These are phyloP conservation scores for Parnassius smintheus DNA, from an alignment of 2,888 invertebrate species.

Conservation along the genomic window DNA sequence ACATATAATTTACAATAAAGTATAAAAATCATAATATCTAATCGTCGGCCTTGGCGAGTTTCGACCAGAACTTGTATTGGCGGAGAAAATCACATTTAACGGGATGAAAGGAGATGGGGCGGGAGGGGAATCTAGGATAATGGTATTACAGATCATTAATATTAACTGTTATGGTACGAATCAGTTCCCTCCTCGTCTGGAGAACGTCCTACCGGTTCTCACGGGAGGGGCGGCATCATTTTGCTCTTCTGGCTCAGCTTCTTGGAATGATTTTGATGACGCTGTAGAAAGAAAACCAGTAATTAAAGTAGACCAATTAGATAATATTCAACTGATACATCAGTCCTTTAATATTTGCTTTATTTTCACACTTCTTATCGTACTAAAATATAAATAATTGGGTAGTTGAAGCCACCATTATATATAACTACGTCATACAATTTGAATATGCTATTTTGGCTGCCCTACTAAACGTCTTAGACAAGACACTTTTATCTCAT, in stretches of 20 bases:
- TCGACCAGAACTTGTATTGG: constrained; percentile 35
- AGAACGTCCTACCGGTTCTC: constrained; percentile 51
- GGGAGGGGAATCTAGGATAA: constrained; percentile 27
- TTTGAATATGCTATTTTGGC: no score
- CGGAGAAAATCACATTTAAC: constrained; percentile 14
- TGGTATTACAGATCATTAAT: constrained; percentile 16
- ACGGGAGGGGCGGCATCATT: constrained; percentile 53
- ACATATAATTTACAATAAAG: constrained; percentile 70
- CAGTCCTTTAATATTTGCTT: no score
- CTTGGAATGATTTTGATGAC: constrained; percentile 55
- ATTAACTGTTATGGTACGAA: constrained; percentile 4
- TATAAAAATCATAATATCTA: constrained; percentile 55
- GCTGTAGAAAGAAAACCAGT: constrained; percentile 43
- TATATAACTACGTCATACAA: no score
- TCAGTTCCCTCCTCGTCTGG: constrained; percentile 62
- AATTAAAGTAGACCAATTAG: no score
- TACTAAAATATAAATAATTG: no score
- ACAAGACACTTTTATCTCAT: no score
- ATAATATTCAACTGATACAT: no score
- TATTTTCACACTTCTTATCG: no score
- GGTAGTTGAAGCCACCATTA: no score
- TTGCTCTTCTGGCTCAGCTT: constrained; percentile 58
- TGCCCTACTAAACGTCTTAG: no score
- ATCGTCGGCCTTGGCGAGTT: constrained; percentile 45
- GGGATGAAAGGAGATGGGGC: constrained; percentile 7